Conservation (phyloP, 2,888 invertebrate genomes). For the Phortica okadai region DNA sequence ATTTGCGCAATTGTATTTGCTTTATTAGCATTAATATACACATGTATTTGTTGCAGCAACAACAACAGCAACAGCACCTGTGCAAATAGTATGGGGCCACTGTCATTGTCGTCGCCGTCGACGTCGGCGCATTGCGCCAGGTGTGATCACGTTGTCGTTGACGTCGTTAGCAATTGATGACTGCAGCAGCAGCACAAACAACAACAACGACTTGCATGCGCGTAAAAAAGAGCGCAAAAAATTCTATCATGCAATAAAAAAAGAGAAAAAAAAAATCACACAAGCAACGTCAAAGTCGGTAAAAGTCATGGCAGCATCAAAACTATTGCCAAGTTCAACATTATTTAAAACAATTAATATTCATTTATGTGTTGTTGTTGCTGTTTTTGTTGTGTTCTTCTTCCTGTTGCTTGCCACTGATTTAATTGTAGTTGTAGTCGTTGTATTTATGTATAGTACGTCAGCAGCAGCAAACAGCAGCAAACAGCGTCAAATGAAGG, state of each 20-base stretch:
- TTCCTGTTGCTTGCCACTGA: constrained; percentile 21
- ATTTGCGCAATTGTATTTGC: neutral
- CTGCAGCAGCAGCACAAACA: neutral
- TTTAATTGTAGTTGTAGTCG: constrained; percentile 36
- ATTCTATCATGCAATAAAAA: constrained; percentile 25
- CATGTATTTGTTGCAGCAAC: neutral
- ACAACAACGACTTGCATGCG: neutral
- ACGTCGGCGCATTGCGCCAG: neutral
- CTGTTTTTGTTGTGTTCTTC: constrained; percentile 43
- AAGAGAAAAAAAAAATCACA: neutral
- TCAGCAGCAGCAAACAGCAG: neutral
- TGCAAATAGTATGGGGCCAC: neutral
- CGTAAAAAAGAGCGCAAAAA: neutral
- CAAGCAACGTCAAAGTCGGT: neutral
- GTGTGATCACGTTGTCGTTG: neutral
- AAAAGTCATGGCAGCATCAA: constrained; percentile 7
- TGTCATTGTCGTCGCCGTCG: neutral
- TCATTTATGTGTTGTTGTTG: constrained; percentile 56
- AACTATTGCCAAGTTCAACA: constrained; percentile 68
- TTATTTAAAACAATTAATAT: constrained; percentile 72
- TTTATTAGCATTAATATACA: neutral
- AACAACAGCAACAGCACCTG: neutral
- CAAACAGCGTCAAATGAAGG: constrained; percentile 43
- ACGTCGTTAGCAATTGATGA: neutral
- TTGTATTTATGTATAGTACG: constrained; percentile 29